Base-by-base conservation (phyloP, 2,113 vertebrate species). In the Riparia riparia region DNA sequence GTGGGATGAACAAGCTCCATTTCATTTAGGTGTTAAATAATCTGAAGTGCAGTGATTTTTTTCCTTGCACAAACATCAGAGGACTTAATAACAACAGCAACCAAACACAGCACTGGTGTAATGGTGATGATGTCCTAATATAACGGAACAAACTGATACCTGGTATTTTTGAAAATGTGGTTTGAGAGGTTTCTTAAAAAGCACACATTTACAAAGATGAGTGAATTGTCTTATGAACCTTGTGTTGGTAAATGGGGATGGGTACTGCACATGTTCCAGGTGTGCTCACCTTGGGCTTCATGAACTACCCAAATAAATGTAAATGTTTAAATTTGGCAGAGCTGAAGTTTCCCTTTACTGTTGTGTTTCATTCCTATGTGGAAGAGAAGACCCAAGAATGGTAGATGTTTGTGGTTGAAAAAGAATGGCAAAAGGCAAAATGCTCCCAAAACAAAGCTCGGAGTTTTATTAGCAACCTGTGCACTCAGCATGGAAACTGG, bases 21-120 rank as follows among this genome's bases (percentile, higher is more conserved):
- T 95, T 94, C 41, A 74, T 86, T 90, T 84, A 83, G 53, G 53
- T 86, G 79, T 92, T 96, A 86, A 94, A 90, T 71, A 94, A 86
- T 60, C 72, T 71, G 76, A 92, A 95, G 60, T 65, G 89, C 64
- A 61, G 65, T 42, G 80, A 56, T 68, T 83, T 78, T 78, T 68
- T 69, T 14, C 47, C 57, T 94, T 89, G 54, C 1, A 5, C 34
- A 81, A 86, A 81, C 72, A 73, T 66, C 3, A 1, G 31, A 89
- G 41, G 13, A 56, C 72, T 89, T 86, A 60, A 84, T 84, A 89
- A 68, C 44, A 66, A 32, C 68, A 70, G 70, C 61, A 63, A 49
- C 21, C 78, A 93, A 95, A 63, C 39, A 64, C 44, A 57, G 22
- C 60, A 20, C 7, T 1, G 4, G 44, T 0, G 0, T 63, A 49